A percentile compares a stretch with the other conserved stretches of the same genome.
These are phyloP conservation scores for Peromyscus polionotus DNA, from an alignment of 2,113 vertebrate genomes.

Conservation along the genomic window DNA sequence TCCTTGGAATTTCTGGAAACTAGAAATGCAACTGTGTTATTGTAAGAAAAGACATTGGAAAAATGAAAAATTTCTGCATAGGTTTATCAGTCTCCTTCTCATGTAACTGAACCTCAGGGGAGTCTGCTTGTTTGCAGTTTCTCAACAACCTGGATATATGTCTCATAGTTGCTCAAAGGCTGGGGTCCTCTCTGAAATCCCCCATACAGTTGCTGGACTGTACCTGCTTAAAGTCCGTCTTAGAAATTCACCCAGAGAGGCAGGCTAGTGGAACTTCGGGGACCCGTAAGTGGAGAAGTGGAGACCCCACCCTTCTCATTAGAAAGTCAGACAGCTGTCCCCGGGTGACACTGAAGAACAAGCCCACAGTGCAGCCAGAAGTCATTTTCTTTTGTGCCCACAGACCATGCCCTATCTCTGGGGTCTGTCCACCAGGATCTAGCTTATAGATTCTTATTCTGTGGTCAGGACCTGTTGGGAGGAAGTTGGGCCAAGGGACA, in stretches of 20 bases:
- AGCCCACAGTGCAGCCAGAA: background rate
- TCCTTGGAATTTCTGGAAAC: constrained; percentile 78
- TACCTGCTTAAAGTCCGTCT: background rate
- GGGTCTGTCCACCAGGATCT: background rate
- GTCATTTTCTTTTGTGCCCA: background rate
- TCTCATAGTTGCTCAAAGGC: background rate
- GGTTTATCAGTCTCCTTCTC: constrained; percentile 55
- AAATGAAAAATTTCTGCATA: constrained; percentile 65
- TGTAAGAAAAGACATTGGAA: constrained; percentile 72
- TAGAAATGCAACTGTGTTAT: constrained; percentile 66
- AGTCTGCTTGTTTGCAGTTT: background rate
- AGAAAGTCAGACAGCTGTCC: background rate
- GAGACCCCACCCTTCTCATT: background rate
- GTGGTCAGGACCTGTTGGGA: background rate
- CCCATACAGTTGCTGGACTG: background rate
- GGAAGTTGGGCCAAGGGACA: background rate
- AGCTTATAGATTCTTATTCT: background rate
- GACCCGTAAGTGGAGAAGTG: background rate
- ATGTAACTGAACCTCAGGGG: constrained; percentile 64
- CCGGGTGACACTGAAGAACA: background rate
- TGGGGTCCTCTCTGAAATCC: background rate
- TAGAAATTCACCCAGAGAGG: background rate
- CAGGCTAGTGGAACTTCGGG: background rate
- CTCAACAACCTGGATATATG: background rate
- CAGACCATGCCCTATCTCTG: rapidly evolving